A percentile compares a stretch with the other conserved stretches of the same genome.
phyloP scores from a whole-genome alignment of 2,797 vertebrate genomes.

The Sebastes vulpes region DNA sequence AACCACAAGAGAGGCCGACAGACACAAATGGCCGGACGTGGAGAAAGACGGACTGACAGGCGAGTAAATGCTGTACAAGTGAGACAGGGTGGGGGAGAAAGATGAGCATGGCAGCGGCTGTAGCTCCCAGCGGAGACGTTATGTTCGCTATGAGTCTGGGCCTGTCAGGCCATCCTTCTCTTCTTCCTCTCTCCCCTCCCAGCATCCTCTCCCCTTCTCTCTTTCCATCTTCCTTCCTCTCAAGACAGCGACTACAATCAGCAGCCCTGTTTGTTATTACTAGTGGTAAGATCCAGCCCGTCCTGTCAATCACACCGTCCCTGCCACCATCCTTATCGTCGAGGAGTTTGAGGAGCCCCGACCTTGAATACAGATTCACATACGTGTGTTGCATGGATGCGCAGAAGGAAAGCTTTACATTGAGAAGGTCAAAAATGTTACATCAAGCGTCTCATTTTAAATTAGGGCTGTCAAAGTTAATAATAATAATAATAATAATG shows the following conservation, averaged over 20 bases:
- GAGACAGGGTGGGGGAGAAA: slow-evolving; percentile 34
- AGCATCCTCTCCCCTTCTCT: background rate
- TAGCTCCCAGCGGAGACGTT: slow-evolving; percentile 66
- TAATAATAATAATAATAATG: no score
- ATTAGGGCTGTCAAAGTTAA: no score
- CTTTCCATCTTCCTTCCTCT: slow-evolving; percentile 22
- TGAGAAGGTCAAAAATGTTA: no score
- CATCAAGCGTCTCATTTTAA: no score
- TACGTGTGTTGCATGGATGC: no score
- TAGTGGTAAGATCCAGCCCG: slow-evolving; percentile 29
- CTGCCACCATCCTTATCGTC: background rate
- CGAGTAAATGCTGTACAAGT: slow-evolving; percentile 64
- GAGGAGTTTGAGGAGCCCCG: background rate
- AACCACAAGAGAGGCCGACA: slow-evolving; percentile 40
- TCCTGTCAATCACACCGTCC: slow-evolving; percentile 37
- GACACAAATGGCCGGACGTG: slow-evolving; percentile 56
- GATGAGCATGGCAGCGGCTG: slow-evolving; percentile 34
- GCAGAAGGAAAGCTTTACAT: no score
- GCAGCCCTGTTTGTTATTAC: slow-evolving; percentile 51
- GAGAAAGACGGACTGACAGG: slow-evolving; percentile 60
- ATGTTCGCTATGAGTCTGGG: slow-evolving; percentile 53
- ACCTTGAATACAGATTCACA: slow-evolving; percentile 21
- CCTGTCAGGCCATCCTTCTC: slow-evolving; percentile 66
- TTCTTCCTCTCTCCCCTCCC: background rate
- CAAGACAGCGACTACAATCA: slow-evolving; percentile 37